Conservation (phyloP, 2,113 vertebrate species). For the Corythornis cristatus region DNA sequence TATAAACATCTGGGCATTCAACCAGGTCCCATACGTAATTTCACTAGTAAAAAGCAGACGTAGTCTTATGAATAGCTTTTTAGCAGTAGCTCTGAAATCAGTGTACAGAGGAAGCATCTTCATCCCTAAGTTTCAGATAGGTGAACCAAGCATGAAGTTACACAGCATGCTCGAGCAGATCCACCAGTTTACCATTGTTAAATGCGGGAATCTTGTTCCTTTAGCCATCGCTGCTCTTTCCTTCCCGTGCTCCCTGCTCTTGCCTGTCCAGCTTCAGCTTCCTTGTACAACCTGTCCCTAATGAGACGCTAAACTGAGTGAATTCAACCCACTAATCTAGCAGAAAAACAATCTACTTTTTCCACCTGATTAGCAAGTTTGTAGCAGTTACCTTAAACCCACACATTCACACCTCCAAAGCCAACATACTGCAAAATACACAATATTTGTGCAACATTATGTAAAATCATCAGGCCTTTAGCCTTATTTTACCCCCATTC, state of each 20-base stretch:
- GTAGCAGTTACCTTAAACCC: neutral
- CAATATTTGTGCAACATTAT: fast-evolving
- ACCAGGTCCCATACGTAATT: neutral
- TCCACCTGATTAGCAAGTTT: neutral
- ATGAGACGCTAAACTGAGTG: neutral
- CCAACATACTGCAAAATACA: neutral
- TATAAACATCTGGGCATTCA: neutral
- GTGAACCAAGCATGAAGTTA: no score
- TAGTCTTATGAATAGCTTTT: neutral
- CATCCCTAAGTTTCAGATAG: neutral
- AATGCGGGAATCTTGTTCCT: neutral
- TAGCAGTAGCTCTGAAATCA: neutral
- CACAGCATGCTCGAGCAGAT: fast-evolving
- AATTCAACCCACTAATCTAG: fast-evolving
- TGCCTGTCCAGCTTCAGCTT: neutral
- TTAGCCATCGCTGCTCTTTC: neutral
- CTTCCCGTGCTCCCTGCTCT: neutral
- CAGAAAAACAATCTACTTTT: neutral
- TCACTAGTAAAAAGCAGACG: neutral
- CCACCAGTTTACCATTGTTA: neutral
- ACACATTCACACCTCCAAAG: neutral
- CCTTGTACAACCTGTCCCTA: neutral
- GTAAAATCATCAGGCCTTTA: neutral
- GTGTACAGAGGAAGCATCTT: neutral
- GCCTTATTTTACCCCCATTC: neutral